Evolutionary conservation across 2,888 invertebrate species (phyloP), one percentile per base, ranked within the genome.

Genomic region (Brachycybe producta): DNA sequence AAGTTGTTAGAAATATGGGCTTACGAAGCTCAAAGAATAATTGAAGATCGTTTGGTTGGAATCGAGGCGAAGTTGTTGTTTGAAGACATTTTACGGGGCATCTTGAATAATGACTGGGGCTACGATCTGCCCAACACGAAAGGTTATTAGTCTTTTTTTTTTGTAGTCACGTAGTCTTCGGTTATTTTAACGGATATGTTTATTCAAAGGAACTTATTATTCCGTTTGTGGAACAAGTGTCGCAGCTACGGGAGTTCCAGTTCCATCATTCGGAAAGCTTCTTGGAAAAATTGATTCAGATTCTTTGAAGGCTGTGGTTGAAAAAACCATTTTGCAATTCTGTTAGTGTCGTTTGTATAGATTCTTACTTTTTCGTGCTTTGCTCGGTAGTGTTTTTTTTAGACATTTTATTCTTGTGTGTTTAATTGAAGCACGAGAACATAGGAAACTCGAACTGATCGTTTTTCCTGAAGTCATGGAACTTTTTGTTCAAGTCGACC

Each of bases 11-110:
- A 84, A 79, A 77, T 80, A 2, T 71, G 84, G 57, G 69, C 75
- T 27, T 78, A 85, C 58, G 90, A 91, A 73, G 79, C 82, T 1
- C 69, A 76, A 51, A 71, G 79, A 53, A 73, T 83, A 61, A 90
- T 91, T 66, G 73, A 76, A 56, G 84, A 87, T 62, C 75, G 81
- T 38, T 68, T 91, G 21, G 75, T 78, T 1, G 75, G 73, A 19
- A 70, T 73, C 4, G 76, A 79, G 23, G 80, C 85, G 54, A 74
- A 74, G 51, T 65, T 68, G n/a, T 73, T 74, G 60, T 83, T 82
- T 61, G 75, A 77, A 57, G 65, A 70, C 11, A 76, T 86, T 51
- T 64, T 81, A 1, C 71, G 72, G 55, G 74, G 73, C 36, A 70
- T 67, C 1, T 54, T 71, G 4, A 58, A 65, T 27, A 58, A 61